phyloP scores from a whole-genome alignment of 2,113 vertebrate species.

The Clarias batrachus region DNA sequence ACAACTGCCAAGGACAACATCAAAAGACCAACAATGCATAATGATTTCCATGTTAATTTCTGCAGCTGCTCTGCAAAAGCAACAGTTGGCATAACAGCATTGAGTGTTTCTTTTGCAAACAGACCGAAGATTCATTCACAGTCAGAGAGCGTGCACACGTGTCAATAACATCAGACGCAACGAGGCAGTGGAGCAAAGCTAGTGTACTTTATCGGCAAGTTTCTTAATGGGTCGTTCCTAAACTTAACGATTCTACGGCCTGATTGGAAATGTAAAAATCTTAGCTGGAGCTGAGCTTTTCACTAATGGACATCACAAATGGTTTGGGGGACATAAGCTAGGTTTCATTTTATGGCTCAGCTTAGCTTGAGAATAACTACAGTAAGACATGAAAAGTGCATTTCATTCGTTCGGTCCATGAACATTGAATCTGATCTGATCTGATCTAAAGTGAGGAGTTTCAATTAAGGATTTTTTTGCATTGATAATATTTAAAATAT shows the following conservation, averaged over 20 bases:
- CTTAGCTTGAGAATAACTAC: no score
- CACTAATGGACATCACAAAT: neutral
- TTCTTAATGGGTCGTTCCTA: neutral
- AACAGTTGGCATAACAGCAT: conserved; percentile 37
- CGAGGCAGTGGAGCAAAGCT: neutral
- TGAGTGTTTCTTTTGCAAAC: neutral
- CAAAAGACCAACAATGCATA: conserved; percentile 5
- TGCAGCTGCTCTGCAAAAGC: conserved; percentile 23
- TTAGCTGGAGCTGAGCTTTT: neutral
- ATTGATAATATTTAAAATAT: no score
- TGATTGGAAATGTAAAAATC: neutral
- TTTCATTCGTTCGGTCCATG: no score
- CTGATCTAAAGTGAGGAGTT: neutral
- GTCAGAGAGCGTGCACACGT: neutral
- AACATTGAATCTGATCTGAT: no score
- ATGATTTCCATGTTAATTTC: conserved; percentile 27
- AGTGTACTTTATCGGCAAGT: neutral
- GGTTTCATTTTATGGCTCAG: no score
- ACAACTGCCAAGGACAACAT: conserved; percentile 79
- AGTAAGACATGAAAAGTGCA: no score
- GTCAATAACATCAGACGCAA: neutral
- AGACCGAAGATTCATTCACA: conserved; percentile 4
- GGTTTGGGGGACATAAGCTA: no score
- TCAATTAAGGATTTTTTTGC: neutral
- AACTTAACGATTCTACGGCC: no score